Percentiles rank a stretch among this genome's conserved stretches.
phyloP scores from a whole-genome alignment of 1,140 invertebrate species.

The Pantala flavescens region DNA sequence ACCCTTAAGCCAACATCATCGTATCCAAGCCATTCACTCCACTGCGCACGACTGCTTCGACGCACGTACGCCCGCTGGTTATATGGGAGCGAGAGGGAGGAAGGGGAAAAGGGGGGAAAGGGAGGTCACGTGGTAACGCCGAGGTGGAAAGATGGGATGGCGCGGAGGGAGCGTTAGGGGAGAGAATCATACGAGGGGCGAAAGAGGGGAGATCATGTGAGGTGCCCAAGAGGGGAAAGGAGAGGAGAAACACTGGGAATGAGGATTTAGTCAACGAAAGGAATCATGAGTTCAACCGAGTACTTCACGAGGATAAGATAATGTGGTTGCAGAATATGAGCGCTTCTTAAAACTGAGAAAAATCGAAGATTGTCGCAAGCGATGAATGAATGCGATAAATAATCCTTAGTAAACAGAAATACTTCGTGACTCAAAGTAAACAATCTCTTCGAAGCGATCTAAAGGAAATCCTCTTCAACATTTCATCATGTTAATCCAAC shows the following conservation, averaged over 20 bases:
- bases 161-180: neutral
- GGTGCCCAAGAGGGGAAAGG: neutral
- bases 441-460: too few relatives aligned
- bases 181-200: neutral
- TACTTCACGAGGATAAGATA: too few relatives aligned
- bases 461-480: too few relatives aligned
- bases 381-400: too few relatives aligned
- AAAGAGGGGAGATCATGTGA: neutral
- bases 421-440: too few relatives aligned
- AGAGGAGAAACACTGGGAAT: neutral
- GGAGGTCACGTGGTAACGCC: neutral
- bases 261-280: neutral
- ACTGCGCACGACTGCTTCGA: neutral
- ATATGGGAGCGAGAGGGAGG: neutral
- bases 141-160: neutral
- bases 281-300: too few relatives aligned
- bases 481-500: too few relatives aligned
- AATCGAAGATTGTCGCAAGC: too few relatives aligned
- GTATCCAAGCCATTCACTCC: neutral
- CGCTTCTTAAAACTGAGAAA: too few relatives aligned
- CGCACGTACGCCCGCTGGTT: neutral
- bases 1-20: neutral
- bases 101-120: neutral
- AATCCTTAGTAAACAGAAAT: too few relatives aligned
- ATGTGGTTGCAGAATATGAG: too few relatives aligned